Base-by-base conservation (phyloP, 2,888 invertebrate species). In the Andrena bucephala region DNA sequence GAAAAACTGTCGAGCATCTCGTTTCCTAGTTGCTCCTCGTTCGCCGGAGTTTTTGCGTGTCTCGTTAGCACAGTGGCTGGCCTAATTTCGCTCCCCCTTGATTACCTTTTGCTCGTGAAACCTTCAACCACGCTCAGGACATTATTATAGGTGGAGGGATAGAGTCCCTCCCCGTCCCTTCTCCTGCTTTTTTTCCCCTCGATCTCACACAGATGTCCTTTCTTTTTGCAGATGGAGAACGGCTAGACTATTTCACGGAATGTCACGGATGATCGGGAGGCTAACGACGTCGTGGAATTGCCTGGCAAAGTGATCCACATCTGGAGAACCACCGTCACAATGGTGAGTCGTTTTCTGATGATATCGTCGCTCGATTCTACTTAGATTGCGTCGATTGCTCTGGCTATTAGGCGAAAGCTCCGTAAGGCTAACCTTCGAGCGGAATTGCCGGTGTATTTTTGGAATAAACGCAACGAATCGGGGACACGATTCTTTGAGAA, bases 321-420 rank as follows among this genome's bases (percentile, higher is more conserved):
- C 36, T 60, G 65, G 29, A 3, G 24, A 13, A 54, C 33, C 24
- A 33, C 57, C 62, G 66, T 42, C 59, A 57, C 57, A 74, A 54
- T n/a, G 66, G 67, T 63, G 13, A 67, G 66, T 60, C n/a, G 69
- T 82, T 71, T 27, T 48, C 57, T 7, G 81, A 81, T 73, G 16
- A 31, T 36, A 72, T 81, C 81, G 20, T n/a, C 13, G 50, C 27
- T 54, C 24, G 63, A 79, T 70, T 36, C 50, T 65, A 13, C 36
- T 33, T 31, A 65, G 66, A 77, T 77, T 66, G 33, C 29, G 24
- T 36, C 62, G 60, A 72, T 70, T 52, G 78, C 69, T 33, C 33
- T 57, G 10, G n/a, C 59, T 59, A 57, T 78, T 72, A 50, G 33
- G 29, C 50, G 42, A 48, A 42, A 70, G 70, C 31, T 20, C 36